A percentile compares a stretch with the other conserved stretches of the same genome.
Evolutionary conservation across 2,888 invertebrate genomes (phyloP).

Genomic region (Caenorhabditis sp.): DNA sequence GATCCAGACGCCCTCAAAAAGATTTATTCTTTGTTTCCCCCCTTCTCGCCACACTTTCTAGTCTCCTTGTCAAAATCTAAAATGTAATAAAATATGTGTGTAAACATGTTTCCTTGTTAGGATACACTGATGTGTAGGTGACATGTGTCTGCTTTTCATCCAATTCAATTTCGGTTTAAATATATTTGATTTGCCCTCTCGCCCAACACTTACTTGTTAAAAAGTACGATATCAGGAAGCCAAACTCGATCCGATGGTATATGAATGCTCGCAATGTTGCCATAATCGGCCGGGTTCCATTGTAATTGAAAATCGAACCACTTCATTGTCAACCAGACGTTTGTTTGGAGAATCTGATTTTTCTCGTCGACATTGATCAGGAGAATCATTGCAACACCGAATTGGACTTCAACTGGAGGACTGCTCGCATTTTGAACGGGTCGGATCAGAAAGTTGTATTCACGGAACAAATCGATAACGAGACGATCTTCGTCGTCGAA

Average conservation of each 20-base stretch:
- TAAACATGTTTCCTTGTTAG: conserved; percentile 1
- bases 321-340: conserved; percentile 71
- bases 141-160: not conserved
- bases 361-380: conserved; percentile 73
- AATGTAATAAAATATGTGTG: not conserved
- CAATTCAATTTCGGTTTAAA: not conserved
- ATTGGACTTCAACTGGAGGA: conserved; percentile 69
- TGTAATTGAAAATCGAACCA: conserved; percentile 72
- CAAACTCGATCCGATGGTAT: conserved; percentile 72
- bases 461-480: conserved; percentile 72
- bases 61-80: not conserved
- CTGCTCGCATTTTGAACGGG: conserved; percentile 72
- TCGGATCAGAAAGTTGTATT: conserved; percentile 74
- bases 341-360: conserved; percentile 71
- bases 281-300: conserved; percentile 73
- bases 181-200: not conserved
- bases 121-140: not conserved
- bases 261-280: conserved; percentile 61
- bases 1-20: no score
- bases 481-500: conserved; percentile 72
- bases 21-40: not conserved
- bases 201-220: conserved; percentile 69
- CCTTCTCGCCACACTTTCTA: not conserved
- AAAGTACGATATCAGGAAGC: conserved; percentile 74
- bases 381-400: conserved; percentile 74